Percentiles rank a stretch among this genome's conserved stretches.
Conservation (phyloP, 2,888 invertebrate genomes). For the Syritta pipiens region DNA sequence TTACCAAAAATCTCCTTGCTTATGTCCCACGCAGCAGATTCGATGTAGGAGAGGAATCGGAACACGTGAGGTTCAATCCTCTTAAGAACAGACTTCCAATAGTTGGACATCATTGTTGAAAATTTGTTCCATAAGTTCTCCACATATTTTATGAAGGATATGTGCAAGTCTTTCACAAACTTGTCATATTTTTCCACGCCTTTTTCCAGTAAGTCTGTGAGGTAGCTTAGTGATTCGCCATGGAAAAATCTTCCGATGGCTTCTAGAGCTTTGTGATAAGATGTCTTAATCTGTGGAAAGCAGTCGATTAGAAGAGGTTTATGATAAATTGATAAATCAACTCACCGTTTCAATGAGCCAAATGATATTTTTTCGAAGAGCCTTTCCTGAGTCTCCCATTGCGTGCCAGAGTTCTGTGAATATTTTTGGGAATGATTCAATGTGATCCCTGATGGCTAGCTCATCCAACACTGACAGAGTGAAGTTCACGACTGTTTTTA, state of each 20-base stretch:
- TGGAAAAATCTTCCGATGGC: constrained; percentile 85
- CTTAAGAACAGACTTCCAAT: constrained; percentile 87
- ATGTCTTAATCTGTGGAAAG: constrained; percentile 82
- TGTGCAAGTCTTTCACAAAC: constrained; percentile 88
- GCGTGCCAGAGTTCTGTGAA: constrained; percentile 91
- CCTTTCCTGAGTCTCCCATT: constrained; percentile 91
- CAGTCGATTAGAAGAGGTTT: neutral
- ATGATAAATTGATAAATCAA: neutral
- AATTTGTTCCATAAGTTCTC: constrained; percentile 88
- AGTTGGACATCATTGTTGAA: constrained; percentile 82
- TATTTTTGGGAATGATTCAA: constrained; percentile 89
- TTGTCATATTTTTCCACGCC: constrained; percentile 88
- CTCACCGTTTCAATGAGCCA: constrained; percentile 86
- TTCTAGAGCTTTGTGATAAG: constrained; percentile 85
- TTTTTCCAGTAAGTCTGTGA: constrained; percentile 85
- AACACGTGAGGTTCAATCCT: constrained; percentile 89
- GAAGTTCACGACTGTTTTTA: constrained; percentile 87
- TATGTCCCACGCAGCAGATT: constrained; percentile 86
- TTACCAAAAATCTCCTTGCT: constrained; percentile 85
- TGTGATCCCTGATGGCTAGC: constrained; percentile 87
- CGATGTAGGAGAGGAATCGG: constrained; percentile 87
- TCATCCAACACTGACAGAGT: constrained; percentile 87
- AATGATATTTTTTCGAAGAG: constrained; percentile 86
- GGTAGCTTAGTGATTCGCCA: constrained; percentile 87
- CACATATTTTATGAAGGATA: constrained; percentile 84